Base-by-base conservation (phyloP, 2,888 invertebrate genomes). In the Strigamia crassipes region DNA sequence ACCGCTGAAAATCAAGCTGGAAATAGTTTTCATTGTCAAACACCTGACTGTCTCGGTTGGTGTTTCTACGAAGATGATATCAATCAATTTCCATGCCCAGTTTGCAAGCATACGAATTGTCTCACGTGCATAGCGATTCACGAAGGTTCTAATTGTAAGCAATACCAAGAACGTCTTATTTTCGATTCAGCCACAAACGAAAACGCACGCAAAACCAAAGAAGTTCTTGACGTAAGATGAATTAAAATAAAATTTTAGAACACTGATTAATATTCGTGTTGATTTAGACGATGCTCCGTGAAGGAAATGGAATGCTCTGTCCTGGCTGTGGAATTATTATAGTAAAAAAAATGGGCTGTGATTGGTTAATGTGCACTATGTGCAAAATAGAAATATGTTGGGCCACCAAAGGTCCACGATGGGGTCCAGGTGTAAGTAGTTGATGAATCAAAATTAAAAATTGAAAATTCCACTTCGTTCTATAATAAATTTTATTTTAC, bases 331-430 rank as follows among this genome's bases (percentile, higher is more conserved):
- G 92, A 83, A 92, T 94, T 79, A 92, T 96, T 78, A 90, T 96
- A 38, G 94, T 94, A 89, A 96, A 96, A 88, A 96, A 95, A 89
- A 95, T 94, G 93, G 96, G 96, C 84, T 96, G 96, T 89, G 96
- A 96, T 88, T 96, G 96, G 95, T 90, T 96, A 81, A 91, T 93
- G 84, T 96, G 96, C 88, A 93, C 94, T 0, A 94, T 96, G 89
- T 96, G 96, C 89, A 94, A 95, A 89, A 95, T 95, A 8, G 96
- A 96, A 89, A 95, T 96, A 83, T 96, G 96, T 88, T 96, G 96
- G 96, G 94, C 95, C 81, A 96, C 96, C 0, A 91, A 93, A 85
- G 94, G 94, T 13, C 85, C 90, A 2, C 89, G 92, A 83, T 92
- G 92, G 92, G 92, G 92, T 80, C 91, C 92, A 23, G 87, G 87